A percentile compares a stretch with the other conserved stretches of the same genome.
Conservation (phyloP, 2,888 invertebrate species). For the Adela reaumurella region DNA sequence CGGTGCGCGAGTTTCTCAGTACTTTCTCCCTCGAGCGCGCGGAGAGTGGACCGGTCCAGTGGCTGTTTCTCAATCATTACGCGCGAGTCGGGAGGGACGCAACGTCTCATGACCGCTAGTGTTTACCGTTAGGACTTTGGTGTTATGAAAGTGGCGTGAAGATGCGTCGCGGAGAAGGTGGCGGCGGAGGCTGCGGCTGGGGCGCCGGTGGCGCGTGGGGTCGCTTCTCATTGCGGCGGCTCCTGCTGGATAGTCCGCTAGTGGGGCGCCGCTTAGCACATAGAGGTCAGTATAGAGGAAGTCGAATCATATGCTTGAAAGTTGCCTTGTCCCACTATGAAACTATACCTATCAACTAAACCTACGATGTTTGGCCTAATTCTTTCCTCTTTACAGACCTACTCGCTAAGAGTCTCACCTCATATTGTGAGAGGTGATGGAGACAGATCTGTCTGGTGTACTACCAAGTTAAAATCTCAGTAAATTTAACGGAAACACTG, state of each 20-base stretch:
- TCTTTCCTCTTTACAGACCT: no score
- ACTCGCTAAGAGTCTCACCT: no score
- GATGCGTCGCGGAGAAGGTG: conserved; percentile 29
- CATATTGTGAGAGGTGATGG: no score
- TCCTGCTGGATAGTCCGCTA: conserved; percentile 68
- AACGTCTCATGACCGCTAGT: background rate
- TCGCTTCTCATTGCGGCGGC: conserved; percentile 65
- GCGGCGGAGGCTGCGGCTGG: conserved; percentile 38
- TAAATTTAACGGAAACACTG: no score
- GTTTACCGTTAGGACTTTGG: background rate
- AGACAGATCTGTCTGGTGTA: no score
- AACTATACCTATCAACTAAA: no score
- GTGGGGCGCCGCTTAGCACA: conserved; percentile 61
- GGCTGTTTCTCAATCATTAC: background rate
- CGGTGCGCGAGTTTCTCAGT: background rate
- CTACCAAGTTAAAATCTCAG: no score
- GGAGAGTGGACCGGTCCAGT: background rate
- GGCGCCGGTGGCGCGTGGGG: conserved; percentile 41
- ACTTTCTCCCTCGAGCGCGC: background rate
- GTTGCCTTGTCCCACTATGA: no score
- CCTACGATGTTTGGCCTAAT: no score
- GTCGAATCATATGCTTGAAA: no score
- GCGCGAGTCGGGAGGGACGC: background rate
- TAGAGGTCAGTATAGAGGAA: conserved; percentile 31
- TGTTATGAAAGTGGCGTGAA: background rate